phyloP scores from a whole-genome alignment of 2,113 vertebrate genomes.

The Hassar affinis region DNA sequence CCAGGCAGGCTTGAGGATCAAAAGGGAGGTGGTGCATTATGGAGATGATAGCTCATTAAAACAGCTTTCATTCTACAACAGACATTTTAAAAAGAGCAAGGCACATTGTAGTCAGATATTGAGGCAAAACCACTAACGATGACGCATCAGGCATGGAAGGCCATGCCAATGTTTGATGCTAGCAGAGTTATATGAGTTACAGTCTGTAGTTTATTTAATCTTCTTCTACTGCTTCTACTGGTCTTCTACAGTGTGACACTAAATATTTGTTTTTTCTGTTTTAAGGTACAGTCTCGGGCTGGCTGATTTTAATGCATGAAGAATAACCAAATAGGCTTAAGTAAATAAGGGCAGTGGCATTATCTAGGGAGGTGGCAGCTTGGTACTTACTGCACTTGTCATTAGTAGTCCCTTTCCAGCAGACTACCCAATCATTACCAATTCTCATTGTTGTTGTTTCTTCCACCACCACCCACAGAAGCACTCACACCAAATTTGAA shows the following conservation, averaged over 20 bases:
- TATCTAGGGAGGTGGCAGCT: not conserved
- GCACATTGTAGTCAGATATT: constrained; percentile 1
- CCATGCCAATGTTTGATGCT: constrained; percentile 6
- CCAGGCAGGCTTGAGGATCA: constrained; percentile 32
- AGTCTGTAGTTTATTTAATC: not conserved
- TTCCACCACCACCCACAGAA: not conserved
- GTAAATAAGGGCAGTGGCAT: not conserved
- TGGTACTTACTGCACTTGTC: not conserved
- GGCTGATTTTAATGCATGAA: constrained; percentile 1
- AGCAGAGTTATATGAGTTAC: not conserved
- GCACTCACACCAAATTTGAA: not conserved
- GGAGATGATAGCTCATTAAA: constrained; percentile 46
- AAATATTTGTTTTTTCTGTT: not conserved
- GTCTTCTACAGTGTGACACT: too few species aligned
- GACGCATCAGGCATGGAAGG: not conserved
- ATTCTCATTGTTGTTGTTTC: not conserved
- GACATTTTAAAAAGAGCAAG: constrained; percentile 24
- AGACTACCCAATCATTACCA: not conserved
- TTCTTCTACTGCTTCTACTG: not conserved
- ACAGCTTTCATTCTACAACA: constrained; percentile 37
- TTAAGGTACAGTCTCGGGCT: not conserved
- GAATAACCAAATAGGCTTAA: constrained; percentile 4
- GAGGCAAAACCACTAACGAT: not conserved
- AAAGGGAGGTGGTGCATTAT: constrained; percentile 30
- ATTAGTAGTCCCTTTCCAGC: not conserved